Evolutionary conservation across 2,113 vertebrate species (phyloP).

Genomic region (Strix aluco): DNA sequence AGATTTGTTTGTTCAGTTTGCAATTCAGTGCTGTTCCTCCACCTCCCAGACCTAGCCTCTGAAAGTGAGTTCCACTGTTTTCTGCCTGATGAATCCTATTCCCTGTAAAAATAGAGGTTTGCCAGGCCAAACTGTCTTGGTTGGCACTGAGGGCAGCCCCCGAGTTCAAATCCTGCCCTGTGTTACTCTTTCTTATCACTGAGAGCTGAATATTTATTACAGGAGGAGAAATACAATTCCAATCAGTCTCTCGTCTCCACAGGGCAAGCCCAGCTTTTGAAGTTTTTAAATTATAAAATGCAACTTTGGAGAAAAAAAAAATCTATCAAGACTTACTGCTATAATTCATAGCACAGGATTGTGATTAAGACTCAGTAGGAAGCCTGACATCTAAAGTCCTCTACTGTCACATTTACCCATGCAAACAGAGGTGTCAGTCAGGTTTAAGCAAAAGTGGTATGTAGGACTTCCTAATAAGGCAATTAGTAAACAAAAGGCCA

Average conservation of each 20-base stretch:
- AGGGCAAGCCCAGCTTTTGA: neutral
- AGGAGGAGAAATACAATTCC: neutral
- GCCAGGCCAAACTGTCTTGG: neutral
- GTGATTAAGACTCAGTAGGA: neutral
- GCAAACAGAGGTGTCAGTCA: neutral
- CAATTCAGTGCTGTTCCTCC: neutral
- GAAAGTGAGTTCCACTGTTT: neutral
- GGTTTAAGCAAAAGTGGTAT: neutral
- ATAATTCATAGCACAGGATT: neutral
- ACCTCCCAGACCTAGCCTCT: neutral
- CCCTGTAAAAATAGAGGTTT: neutral
- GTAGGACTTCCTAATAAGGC: neutral
- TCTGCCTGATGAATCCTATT: neutral
- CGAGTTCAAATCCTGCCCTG: neutral
- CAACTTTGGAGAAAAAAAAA: neutral
- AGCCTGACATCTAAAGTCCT: neutral
- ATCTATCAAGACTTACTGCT: neutral
- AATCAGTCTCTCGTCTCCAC: neutral
- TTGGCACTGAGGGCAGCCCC: neutral
- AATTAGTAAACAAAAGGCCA: constrained; percentile 37
- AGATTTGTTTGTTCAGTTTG: neutral
- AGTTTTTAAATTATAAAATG: neutral
- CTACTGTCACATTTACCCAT: neutral
- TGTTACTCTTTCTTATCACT: neutral
- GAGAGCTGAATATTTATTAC: neutral